phyloP scores from a whole-genome alignment of 2,797 vertebrate species.

The Enteromius trimaculatus region DNA sequence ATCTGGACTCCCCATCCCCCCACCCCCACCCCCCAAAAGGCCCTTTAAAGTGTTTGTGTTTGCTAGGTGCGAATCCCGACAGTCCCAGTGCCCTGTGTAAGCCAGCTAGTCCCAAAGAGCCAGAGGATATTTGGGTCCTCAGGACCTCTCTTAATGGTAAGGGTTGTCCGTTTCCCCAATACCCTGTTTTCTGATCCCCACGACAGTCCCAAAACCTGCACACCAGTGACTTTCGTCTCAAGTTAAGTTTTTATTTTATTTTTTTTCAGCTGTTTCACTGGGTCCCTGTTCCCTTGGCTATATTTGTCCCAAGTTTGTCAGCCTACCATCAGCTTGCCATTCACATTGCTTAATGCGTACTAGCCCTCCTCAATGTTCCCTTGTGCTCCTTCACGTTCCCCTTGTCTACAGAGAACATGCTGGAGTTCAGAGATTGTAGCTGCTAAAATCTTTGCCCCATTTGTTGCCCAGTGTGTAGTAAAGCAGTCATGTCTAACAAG shows the following conservation, averaged over 20 bases:
- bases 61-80: constrained; percentile 72
- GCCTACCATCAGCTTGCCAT: constrained; percentile 19
- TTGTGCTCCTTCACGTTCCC: background rate
- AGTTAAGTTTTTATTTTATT: background rate
- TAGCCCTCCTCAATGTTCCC: background rate
- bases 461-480: background rate
- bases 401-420: background rate
- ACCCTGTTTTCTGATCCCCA: constrained; percentile 24
- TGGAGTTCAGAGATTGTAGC: background rate
- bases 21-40: constrained; percentile 19
- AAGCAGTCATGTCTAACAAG: background rate
- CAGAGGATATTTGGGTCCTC: constrained; percentile 81
- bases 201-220: background rate
- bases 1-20: constrained; percentile 15
- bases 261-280: constrained; percentile 11
- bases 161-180: constrained; percentile 51
- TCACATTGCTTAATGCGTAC: background rate
- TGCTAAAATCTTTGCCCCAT: background rate
- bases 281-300: constrained; percentile 7
- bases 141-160: constrained; percentile 79
- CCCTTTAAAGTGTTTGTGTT: constrained; percentile 70
- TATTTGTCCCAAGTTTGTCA: constrained; percentile 36
- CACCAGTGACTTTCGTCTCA: constrained; percentile 13
- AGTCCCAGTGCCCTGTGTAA: constrained; percentile 67
- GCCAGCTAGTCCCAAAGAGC: constrained; percentile 70